Evolutionary conservation across 2,113 vertebrate species (phyloP).

Genomic region (Catharus fuscescens): DNA sequence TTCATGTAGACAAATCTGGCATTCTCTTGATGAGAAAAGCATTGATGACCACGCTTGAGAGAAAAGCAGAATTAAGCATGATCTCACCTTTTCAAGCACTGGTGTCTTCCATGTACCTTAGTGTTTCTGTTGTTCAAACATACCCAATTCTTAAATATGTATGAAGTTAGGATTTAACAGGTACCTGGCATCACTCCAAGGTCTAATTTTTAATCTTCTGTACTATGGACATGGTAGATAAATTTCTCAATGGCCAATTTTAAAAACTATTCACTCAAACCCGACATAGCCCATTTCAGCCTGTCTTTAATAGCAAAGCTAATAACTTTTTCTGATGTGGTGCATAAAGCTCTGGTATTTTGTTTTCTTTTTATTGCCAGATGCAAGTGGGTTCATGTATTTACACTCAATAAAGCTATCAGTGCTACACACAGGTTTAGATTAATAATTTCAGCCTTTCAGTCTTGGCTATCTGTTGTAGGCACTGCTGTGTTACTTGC

Average conservation of each 20-base stretch:
- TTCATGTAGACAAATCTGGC: not conserved
- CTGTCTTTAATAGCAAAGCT: slow-evolving; percentile 51
- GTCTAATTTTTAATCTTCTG: slow-evolving; percentile 55
- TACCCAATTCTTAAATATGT: not conserved
- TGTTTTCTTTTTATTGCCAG: slow-evolving; percentile 56
- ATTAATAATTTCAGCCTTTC: slow-evolving; percentile 34
- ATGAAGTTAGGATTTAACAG: slow-evolving; percentile 4
- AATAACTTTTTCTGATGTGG: slow-evolving; percentile 61
- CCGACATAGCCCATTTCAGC: slow-evolving; percentile 33
- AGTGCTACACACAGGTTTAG: not conserved
- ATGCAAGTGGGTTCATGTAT: slow-evolving; percentile 16
- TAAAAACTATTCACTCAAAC: slow-evolving; percentile 58
- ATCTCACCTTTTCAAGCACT: not conserved
- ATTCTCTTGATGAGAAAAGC: not conserved
- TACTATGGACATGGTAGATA: slow-evolving; percentile 54
- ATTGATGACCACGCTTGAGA: not conserved
- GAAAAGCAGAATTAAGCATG: not conserved
- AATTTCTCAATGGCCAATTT: slow-evolving; percentile 56
- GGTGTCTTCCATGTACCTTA: not conserved
- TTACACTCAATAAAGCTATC: slow-evolving; percentile 53
- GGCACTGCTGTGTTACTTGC: not conserved
- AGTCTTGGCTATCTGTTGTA: not conserved
- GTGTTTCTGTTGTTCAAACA: not conserved
- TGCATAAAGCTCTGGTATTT: slow-evolving; percentile 51
- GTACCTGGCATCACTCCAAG: slow-evolving; percentile 33